Conservation (phyloP, 1,140 invertebrate species). For the Neodiprion pinetum region DNA sequence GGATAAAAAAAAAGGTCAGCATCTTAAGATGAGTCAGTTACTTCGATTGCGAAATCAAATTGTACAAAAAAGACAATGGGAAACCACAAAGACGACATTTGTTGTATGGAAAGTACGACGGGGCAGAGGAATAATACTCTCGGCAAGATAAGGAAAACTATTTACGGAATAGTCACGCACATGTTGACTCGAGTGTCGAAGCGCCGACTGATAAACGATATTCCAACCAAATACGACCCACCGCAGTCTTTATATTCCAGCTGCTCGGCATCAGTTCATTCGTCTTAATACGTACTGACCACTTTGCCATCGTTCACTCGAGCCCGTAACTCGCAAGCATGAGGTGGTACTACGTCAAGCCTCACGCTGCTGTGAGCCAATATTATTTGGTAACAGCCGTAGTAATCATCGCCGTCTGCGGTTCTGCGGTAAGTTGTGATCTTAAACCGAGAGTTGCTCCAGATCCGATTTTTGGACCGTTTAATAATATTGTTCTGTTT, state of each 20-base stretch:
- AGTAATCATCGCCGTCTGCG: too few species aligned
- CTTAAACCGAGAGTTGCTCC: neutral
- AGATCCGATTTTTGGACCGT: too few species aligned
- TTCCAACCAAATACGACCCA: too few species aligned
- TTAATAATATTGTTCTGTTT: too few species aligned
- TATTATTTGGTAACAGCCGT: too few species aligned
- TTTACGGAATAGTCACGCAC: neutral
- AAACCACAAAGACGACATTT: too few species aligned
- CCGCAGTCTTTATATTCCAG: neutral
- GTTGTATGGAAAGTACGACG: neutral
- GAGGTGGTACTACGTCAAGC: neutral
- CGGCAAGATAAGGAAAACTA: neutral
- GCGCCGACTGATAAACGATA: neutral
- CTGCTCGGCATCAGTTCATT: neutral
- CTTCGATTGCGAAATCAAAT: too few species aligned
- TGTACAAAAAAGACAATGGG: too few species aligned
- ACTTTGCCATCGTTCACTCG: neutral
- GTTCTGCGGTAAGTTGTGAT: neutral
- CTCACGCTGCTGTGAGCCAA: neutral
- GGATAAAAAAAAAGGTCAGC: too few species aligned
- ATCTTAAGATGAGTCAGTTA: too few species aligned
- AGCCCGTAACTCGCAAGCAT: neutral
- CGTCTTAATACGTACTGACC: neutral
- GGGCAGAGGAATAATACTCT: neutral
- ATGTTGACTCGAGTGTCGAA: neutral